These are phyloP conservation scores for Coptodon bakossiorum DNA, from an alignment of 2,113 vertebrate species.

Conservation along the genomic window DNA sequence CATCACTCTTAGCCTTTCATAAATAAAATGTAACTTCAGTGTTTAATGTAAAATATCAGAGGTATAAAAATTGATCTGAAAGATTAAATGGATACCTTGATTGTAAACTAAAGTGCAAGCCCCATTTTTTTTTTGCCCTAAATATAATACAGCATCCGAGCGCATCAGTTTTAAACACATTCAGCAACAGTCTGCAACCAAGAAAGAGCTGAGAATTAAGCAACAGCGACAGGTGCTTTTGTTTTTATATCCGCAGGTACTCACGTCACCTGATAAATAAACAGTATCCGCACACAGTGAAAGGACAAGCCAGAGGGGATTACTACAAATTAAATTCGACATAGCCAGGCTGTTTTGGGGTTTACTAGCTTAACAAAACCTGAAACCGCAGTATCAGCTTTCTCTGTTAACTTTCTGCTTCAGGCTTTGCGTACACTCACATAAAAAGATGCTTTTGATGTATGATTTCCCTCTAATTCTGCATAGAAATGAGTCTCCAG, in stretches of 20 bases:
- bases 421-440: neutral
- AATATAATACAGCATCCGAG: neutral
- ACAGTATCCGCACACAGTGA: neutral
- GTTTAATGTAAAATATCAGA: neutral
- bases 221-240: neutral
- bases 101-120: neutral
- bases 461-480: neutral
- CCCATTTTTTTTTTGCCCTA: neutral
- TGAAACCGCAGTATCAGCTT: neutral
- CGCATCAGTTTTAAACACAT: neutral
- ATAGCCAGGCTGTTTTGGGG: neutral
- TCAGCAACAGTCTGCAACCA: neutral
- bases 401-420: neutral
- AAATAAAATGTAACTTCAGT: constrained; percentile 1
- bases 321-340: neutral
- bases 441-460: neutral
- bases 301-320: neutral
- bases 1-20: neutral
- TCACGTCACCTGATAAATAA: neutral
- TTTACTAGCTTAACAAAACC: neutral
- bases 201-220: neutral
- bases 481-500: neutral
- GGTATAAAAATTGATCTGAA: neutral
- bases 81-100: neutral
- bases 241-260: neutral